Evolutionary conservation across 2,888 invertebrate species (phyloP).

Genomic region (Acleris emargana): DNA sequence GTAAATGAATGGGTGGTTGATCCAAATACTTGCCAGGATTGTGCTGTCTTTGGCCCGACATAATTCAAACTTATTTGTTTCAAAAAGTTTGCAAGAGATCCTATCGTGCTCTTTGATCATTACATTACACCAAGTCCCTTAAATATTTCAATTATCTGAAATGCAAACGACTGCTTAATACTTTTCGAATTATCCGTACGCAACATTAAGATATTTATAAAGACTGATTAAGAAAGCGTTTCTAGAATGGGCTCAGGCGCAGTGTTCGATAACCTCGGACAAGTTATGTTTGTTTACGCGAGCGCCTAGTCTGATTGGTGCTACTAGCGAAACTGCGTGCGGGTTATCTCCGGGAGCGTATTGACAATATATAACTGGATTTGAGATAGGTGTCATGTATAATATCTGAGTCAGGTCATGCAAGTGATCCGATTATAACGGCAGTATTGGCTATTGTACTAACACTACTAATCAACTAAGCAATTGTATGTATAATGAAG

Average conservation of each 20-base stretch:
- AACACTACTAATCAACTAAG: too few relatives aligned
- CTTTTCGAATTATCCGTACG: background rate
- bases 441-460: too few relatives aligned
- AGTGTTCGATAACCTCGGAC: conserved; percentile 56
- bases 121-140: too few relatives aligned
- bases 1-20: too few relatives aligned
- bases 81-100: too few relatives aligned
- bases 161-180: background rate
- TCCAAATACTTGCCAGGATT: too few relatives aligned
- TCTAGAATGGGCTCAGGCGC: conserved; percentile 43
- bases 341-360: conserved; percentile 58
- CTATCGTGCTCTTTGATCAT: too few relatives aligned
- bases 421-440: background rate
- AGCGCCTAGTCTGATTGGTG: conserved; percentile 68
- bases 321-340: conserved; percentile 49
- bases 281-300: conserved; percentile 59
- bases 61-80: too few relatives aligned
- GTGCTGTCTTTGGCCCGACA: too few relatives aligned
- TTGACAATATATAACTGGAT: conserved; percentile 20
- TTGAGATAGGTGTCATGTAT: background rate
- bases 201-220: background rate
- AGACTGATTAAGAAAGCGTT: conserved; percentile 11
- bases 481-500: too few relatives aligned
- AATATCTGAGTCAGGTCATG: background rate
- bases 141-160: too few relatives aligned